Conservation (phyloP, 1,140 invertebrate species). For the Agrypnia vestita region DNA sequence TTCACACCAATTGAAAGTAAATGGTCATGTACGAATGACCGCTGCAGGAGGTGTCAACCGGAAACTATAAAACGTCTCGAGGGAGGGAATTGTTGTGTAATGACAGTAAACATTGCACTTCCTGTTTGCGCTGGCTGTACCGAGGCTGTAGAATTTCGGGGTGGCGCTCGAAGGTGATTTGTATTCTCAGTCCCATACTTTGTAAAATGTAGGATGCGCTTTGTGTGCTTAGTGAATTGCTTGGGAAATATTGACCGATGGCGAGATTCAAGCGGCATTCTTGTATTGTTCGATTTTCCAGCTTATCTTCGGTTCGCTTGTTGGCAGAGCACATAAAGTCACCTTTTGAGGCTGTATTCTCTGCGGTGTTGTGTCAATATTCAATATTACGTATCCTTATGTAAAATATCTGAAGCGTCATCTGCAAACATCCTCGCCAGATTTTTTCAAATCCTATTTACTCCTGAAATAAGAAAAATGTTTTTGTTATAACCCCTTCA, state of each 20-base stretch:
- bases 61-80: slow-evolving; percentile 25
- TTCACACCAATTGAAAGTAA: slow-evolving; percentile 19
- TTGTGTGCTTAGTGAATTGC: slow-evolving; percentile 16
- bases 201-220: slow-evolving; percentile 29
- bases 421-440: background rate
- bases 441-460: no score
- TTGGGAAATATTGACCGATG: slow-evolving; percentile 35
- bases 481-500: background rate
- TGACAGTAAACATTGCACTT: slow-evolving; percentile 53
- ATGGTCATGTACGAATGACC: slow-evolving; percentile 26
- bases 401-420: slow-evolving; percentile 15
- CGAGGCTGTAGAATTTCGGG: slow-evolving; percentile 26
- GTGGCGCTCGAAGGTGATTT: slow-evolving; percentile 53
- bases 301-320: slow-evolving; percentile 26
- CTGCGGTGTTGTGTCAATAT: slow-evolving; percentile 18
- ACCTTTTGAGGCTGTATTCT: slow-evolving; percentile 13
- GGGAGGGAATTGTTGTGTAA: slow-evolving; percentile 1
- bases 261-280: slow-evolving; percentile 36
- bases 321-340: slow-evolving; percentile 14
- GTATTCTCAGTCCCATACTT: slow-evolving; percentile 5
- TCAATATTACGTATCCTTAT: slow-evolving; percentile 28
- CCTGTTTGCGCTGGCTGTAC: slow-evolving; percentile 45
- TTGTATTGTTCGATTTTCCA: slow-evolving; percentile 32
- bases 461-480: background rate
- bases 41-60: slow-evolving; percentile 21